phyloP scores from a whole-genome alignment of 2,888 invertebrate species.

The Torymus auratus region DNA sequence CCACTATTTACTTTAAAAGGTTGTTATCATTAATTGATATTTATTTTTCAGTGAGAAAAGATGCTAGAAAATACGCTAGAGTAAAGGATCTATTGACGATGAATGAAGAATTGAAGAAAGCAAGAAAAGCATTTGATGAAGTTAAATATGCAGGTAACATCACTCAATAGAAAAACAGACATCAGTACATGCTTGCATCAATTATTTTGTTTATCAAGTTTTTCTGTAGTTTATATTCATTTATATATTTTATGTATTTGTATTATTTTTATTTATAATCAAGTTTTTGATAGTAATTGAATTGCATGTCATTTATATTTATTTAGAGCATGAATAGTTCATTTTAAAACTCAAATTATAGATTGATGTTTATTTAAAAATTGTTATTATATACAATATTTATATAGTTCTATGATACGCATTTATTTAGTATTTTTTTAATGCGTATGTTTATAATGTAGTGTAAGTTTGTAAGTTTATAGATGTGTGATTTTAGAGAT shows the following conservation, averaged over 20 bases:
- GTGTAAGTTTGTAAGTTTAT: slow-evolving; percentile 1
- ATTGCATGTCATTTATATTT: slow-evolving; percentile 32
- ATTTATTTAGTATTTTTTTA: no score
- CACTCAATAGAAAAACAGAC: slow-evolving; percentile 67
- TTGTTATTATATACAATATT: background rate
- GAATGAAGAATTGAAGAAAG: slow-evolving; percentile 99
- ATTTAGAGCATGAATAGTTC: slow-evolving; percentile 40
- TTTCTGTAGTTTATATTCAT: slow-evolving; percentile 34
- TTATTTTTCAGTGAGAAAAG: slow-evolving; percentile 88
- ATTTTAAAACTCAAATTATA: slow-evolving; percentile 11
- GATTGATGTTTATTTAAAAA: background rate
- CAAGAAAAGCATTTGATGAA: slow-evolving; percentile 99
- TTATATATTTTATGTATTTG: slow-evolving; percentile 26
- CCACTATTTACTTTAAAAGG: background rate
- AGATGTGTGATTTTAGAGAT: background rate
- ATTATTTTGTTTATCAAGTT: slow-evolving; percentile 37
- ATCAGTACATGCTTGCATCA: slow-evolving; percentile 31
- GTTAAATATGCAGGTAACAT: slow-evolving; percentile 94
- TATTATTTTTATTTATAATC: slow-evolving; percentile 30
- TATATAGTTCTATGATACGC: background rate
- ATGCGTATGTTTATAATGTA: background rate
- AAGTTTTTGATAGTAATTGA: slow-evolving; percentile 15
- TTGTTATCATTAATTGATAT: background rate
- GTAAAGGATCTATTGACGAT: slow-evolving; percentile 97
- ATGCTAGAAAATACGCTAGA: slow-evolving; percentile 96